Evolutionary conservation across 2,888 invertebrate species (phyloP).

Genomic region (Heliconius charithonia): DNA sequence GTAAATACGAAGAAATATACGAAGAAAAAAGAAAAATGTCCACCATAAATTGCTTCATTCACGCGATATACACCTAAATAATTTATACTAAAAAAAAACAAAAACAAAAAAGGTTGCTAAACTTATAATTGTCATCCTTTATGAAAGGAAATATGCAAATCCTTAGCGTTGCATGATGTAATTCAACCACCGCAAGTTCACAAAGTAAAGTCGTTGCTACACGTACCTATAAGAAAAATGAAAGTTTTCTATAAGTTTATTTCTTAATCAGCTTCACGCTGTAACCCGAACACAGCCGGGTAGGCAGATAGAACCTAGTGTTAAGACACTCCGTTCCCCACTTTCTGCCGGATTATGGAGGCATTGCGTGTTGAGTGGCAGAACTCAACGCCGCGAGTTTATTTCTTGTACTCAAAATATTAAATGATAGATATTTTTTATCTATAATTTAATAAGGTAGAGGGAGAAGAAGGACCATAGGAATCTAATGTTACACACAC

Average conservation of each 20-base stretch:
- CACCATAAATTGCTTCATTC: slow-evolving; percentile 10
- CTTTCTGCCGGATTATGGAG: too few relatives aligned
- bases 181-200: slow-evolving; percentile 48
- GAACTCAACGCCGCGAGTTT: too few relatives aligned
- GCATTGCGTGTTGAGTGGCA: too few relatives aligned
- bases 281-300: too few relatives aligned
- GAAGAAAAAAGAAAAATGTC: neutral
- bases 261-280: too few relatives aligned
- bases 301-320: too few relatives aligned
- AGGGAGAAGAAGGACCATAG: too few relatives aligned
- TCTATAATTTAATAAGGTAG: too few relatives aligned
- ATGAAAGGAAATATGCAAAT: slow-evolving; percentile 49
- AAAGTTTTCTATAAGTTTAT: too few relatives aligned
- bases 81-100: slow-evolving; percentile 24
- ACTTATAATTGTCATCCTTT: slow-evolving; percentile 51
- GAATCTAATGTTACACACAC: too few relatives aligned
- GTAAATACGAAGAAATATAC: neutral
- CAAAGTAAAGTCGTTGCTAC: slow-evolving; percentile 42
- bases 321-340: too few relatives aligned
- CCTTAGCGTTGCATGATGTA: slow-evolving; percentile 51
- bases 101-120: slow-evolving; percentile 41
- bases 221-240: too few relatives aligned
- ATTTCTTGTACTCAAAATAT: neutral
- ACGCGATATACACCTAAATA: slow-evolving; percentile 21
- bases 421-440: neutral